Base-by-base conservation (phyloP, 2,888 invertebrate genomes). In the Oscheius sp. region DNA sequence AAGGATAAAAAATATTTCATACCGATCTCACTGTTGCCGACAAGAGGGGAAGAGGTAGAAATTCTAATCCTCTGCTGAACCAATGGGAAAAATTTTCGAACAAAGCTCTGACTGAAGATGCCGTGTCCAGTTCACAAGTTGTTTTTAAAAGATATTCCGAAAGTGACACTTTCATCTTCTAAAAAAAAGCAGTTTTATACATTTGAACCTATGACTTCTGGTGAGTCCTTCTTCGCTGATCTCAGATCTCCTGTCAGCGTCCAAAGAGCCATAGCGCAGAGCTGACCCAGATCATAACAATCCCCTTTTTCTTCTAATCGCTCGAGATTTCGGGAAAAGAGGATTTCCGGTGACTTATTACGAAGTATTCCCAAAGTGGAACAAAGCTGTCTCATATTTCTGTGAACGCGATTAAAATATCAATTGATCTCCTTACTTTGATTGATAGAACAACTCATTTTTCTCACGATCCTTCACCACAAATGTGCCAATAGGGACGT, bases 81-180 rank as follows among this genome's bases (percentile, higher is more conserved):
- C 87, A 88, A 69, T 87, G 87, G 6, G 84, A 78, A 66, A 82
- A 88, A 59, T 84, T 88, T 55, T 85, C 85, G 69, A 87, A 81
- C 7, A 87, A 77, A 21, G 86, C 83, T n/a, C 80, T 76, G 35
- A 87, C 80, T 61, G 84, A 84, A 0, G 86, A 86, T 13, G 83
- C 77, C 1, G 83, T 85, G 61, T 87, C 87, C 56, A 86, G 74
- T 29, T 87, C 85, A 23, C 79, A 78, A 53, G 81, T 77, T 9
- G 78, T 71, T 43, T 64, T 68, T 12, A 85, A 63, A 46, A 84
- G 56, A 55, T 76, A 79, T 29, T 76, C 69, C 49, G 73, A 73
- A 6, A 69, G 27, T 2, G 73, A 73, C 2, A 59, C 29, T 29
- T 43, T 45, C 2, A 69, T 21, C n/a, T 46, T 45, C 73, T 73